Evolutionary conservation across 1,140 invertebrate species (phyloP).

Genomic region (Euglossa dilemma): DNA sequence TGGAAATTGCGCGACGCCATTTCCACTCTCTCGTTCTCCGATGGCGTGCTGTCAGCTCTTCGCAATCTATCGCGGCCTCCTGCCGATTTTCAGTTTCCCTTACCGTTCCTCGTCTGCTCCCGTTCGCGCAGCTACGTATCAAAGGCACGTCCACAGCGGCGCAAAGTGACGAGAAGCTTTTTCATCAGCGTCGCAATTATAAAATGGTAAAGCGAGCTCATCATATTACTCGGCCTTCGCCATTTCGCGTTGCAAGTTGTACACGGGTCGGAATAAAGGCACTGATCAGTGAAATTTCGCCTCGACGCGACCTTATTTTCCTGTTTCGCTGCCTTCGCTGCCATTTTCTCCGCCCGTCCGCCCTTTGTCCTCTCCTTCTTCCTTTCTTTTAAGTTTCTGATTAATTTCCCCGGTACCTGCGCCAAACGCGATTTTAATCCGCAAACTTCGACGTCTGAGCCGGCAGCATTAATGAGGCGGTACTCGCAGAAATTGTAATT

Average conservation of each 20-base stretch:
- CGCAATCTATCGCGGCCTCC: slow-evolving; percentile 12
- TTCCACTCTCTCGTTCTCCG: neutral
- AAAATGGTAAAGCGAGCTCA: slow-evolving; percentile 46
- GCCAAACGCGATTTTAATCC: neutral
- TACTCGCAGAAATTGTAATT: neutral
- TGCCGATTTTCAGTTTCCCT: slow-evolving; percentile 23
- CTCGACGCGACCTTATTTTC: slow-evolving; percentile 36
- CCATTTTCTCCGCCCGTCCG: neutral
- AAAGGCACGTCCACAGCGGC: neutral
- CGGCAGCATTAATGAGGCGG: neutral
- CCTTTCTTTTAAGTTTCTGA: neutral
- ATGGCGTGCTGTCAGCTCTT: neutral
- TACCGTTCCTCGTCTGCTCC: slow-evolving; percentile 2
- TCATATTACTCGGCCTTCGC: slow-evolving; percentile 31
- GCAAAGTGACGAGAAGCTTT: slow-evolving; percentile 44
- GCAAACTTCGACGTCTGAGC: neutral
- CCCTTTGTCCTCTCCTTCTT: neutral
- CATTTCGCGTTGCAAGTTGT: slow-evolving; percentile 23
- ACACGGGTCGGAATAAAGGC: slow-evolving; percentile 35
- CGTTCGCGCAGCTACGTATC: neutral
- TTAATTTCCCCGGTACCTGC: slow-evolving; percentile 5
- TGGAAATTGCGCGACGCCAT: slow-evolving; percentile 22
- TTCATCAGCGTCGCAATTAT: slow-evolving; percentile 52
- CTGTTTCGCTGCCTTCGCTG: neutral
- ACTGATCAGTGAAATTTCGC: slow-evolving; percentile 48